Evolutionary conservation across 2,113 vertebrate species (phyloP), one percentile per base, ranked within the genome.

Genomic region (Ctenomys sociabilis): DNA sequence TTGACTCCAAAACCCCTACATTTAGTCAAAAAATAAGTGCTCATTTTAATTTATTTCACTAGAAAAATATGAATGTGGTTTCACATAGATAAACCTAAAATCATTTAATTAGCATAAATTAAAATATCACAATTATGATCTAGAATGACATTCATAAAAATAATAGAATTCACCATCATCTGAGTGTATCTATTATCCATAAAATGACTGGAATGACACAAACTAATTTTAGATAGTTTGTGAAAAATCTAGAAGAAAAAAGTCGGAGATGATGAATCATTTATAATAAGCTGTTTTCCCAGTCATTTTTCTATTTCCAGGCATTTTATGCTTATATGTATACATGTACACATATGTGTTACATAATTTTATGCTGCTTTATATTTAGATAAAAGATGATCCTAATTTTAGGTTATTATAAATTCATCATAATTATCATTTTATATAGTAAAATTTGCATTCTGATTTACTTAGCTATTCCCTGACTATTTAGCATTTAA

Each of bases 311-410:
- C 43, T 28, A 86, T 52, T 93, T 90, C 22, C 19, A 75, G 59
- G 22, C 68, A 82, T 43, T 85, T 77, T 82, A 82, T 7, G 77
- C 2, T 61, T 43, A 40, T 1, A 81, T 72, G 26, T 3, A 83
- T 35, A 22, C 21, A 30, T 24, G 3, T 24, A 14, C 22, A 24
- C 54, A 64, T 30, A 40, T 28, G 7, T 75, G 40, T 75, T 75
- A 75, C 45, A 75, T 28, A 75, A 75, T 28, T 40, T 66, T 66
- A 21, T 17, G 45, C 57, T 40, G 40, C 26, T 81, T 89, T 75
- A 24, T 4, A 77, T 70, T 61, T 89, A 95, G 66, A 81, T 89
- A 77, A 95, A 85, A 89, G 14, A 87, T 85, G 57, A 92, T 63
- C 93, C 16, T 77, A 78, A 32, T 78, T 78, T 78, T 78, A 86